Evolutionary conservation across 1,140 invertebrate genomes (phyloP).

Genomic region (Cydia strobilella): DNA sequence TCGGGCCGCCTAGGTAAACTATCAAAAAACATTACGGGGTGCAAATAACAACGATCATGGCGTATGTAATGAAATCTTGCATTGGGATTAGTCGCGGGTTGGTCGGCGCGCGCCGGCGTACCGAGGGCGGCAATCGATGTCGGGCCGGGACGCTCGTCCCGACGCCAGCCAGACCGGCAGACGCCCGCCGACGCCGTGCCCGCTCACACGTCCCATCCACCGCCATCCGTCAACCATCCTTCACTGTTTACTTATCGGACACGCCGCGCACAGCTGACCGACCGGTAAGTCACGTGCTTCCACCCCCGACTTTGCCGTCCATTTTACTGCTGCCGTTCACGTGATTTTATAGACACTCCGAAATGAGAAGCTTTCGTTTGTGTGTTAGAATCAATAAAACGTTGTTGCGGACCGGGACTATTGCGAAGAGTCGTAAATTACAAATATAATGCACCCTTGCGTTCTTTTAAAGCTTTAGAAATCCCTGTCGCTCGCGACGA

Average conservation of each 20-base stretch:
- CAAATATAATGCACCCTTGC: constrained; percentile 72
- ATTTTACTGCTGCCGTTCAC: constrained; percentile 35
- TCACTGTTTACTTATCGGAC: constrained; percentile 73
- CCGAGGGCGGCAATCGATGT: constrained; percentile 74
- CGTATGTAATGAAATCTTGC: constrained; percentile 77
- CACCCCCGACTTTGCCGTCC: constrained; percentile 32
- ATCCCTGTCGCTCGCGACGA: constrained; percentile 54
- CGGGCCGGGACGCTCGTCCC: constrained; percentile 65
- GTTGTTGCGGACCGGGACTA: constrained; percentile 50
- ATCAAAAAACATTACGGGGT: constrained; percentile 78
- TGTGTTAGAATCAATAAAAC: constrained; percentile 55
- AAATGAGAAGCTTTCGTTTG: constrained; percentile 43
- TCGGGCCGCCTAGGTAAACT: constrained; percentile 65
- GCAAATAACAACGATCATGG: constrained; percentile 78
- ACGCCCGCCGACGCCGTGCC: constrained; percentile 73
- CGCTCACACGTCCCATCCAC: constrained; percentile 61
- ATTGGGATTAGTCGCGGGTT: constrained; percentile 67
- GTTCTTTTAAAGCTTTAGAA: constrained; percentile 67
- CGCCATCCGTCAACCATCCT: constrained; percentile 52
- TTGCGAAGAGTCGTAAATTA: constrained; percentile 64
- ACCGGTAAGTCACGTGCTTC: constrained; percentile 76
- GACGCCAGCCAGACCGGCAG: constrained; percentile 71
- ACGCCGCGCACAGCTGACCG: constrained; percentile 73
- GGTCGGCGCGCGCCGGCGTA: constrained; percentile 67
- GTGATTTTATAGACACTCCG: constrained; percentile 42